A percentile compares a stretch with the other conserved stretches of the same genome.
These are phyloP conservation scores for Caenorhabditis drosophilae DNA, from an alignment of 2,888 invertebrate genomes.

Conservation along the genomic window DNA sequence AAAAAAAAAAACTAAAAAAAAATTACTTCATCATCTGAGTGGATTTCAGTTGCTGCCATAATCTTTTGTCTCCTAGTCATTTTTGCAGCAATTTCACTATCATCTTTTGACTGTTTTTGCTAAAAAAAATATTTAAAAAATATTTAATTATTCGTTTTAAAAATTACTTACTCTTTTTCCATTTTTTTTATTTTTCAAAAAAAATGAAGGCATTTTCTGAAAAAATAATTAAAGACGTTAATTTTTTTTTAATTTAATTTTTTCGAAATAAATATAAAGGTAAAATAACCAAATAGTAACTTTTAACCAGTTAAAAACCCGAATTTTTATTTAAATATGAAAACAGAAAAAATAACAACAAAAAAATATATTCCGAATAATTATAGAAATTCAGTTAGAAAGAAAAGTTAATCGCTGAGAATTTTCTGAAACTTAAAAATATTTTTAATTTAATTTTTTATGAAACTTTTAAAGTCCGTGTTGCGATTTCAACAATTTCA, in stretches of 20 bases:
- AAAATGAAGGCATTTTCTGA: conserved; percentile 44
- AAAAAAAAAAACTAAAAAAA: not conserved
- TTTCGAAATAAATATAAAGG: too few species aligned
- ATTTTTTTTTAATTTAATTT: too few species aligned
- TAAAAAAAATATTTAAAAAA: not conserved
- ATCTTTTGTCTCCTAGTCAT: conserved; percentile 36
- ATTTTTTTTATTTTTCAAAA: conserved; percentile 23
- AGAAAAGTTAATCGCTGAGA: too few species aligned
- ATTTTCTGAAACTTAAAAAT: too few species aligned
- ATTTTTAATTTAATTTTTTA: not conserved
- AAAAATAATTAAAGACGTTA: conserved; percentile 5
- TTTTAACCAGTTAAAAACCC: too few species aligned
- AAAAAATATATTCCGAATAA: too few species aligned
- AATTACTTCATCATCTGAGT: conserved; percentile 43
- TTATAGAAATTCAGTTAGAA: too few species aligned
- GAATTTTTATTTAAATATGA: not conserved
- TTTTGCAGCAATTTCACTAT: conserved; percentile 36
- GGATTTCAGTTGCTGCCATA: conserved; percentile 44
- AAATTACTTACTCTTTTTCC: conserved; percentile 21
- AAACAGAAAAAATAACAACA: conserved; percentile 3
- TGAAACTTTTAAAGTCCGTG: conserved; percentile 7
- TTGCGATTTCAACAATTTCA: conserved; percentile 25
- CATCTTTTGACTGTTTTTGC: too few species aligned
- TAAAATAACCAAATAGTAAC: too few species aligned
- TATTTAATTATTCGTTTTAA: not conserved